phyloP scores from a whole-genome alignment of 2,113 vertebrate genomes.

The Zonotrichia leucophrys region DNA sequence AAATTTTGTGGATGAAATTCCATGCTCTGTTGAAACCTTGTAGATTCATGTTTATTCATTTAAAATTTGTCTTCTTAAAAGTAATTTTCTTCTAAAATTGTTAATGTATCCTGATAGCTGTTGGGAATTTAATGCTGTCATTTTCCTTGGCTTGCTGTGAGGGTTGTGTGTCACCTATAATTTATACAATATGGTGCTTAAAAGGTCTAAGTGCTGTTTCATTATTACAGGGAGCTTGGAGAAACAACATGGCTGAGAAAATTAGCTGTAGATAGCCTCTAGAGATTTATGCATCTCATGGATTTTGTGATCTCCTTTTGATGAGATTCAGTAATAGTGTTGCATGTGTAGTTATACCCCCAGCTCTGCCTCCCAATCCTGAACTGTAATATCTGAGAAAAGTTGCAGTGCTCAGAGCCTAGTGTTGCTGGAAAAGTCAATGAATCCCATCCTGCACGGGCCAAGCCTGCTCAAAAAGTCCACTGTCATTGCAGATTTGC shows the following conservation, averaged over 20 bases:
- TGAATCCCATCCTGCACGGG: background rate
- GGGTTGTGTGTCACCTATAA: slow-evolving; percentile 17
- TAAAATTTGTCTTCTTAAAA: slow-evolving; percentile 8
- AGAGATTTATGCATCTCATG: background rate
- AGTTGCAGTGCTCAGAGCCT: background rate
- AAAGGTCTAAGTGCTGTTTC: slow-evolving; percentile 36
- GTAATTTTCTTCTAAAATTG: background rate
- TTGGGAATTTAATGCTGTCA: slow-evolving; percentile 22
- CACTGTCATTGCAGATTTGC: background rate
- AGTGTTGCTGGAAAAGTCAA: background rate
- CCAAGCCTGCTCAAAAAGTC: background rate
- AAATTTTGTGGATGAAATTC: background rate
- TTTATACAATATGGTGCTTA: slow-evolving; percentile 19
- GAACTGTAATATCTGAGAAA: background rate
- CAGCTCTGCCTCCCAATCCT: background rate
- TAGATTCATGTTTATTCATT: slow-evolving; percentile 19
- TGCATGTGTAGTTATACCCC: background rate
- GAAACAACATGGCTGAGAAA: slow-evolving; percentile 11
- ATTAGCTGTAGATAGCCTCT: background rate
- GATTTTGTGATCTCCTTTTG: slow-evolving; percentile 28
- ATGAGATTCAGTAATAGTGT: background rate
- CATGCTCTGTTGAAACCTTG: background rate
- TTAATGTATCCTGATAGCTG: slow-evolving; percentile 18
- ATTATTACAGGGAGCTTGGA: slow-evolving; percentile 15
- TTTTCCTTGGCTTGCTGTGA: slow-evolving; percentile 5